Conservation (phyloP, 1,140 invertebrate species). For the Apis cerana region DNA sequence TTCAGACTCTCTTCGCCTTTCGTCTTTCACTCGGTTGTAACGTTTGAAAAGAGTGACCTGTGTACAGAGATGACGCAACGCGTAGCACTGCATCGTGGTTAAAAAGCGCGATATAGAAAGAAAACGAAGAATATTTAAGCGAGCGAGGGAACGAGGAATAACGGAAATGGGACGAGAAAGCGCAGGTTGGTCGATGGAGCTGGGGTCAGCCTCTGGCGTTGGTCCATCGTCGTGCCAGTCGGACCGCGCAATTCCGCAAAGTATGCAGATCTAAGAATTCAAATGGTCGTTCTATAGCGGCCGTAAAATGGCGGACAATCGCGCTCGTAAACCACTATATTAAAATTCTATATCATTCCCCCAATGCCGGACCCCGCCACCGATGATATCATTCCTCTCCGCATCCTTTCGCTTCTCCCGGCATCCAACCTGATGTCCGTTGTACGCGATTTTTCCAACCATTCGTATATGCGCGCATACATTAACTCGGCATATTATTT, state of each 20-base stretch:
- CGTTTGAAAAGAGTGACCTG: too few relatives aligned
- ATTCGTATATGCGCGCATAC: slow-evolving; percentile 49
- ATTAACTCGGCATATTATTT: slow-evolving; percentile 29
- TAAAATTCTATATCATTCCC: slow-evolving; percentile 80
- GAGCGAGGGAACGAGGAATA: slow-evolving; percentile 1
- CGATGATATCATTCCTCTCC: slow-evolving; percentile 24
- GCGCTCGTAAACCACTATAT: slow-evolving; percentile 82
- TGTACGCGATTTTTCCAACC: slow-evolving; percentile 45
- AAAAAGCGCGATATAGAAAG: not conserved
- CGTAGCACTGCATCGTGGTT: too few relatives aligned
- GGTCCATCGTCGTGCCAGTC: slow-evolving; percentile 61
- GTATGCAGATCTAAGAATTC: slow-evolving; percentile 82
- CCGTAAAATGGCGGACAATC: slow-evolving; percentile 81
- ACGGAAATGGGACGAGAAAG: slow-evolving; percentile 6
- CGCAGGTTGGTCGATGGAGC: slow-evolving; percentile 40
- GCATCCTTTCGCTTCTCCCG: slow-evolving; percentile 16
- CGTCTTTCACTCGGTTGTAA: too few relatives aligned
- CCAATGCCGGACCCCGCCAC: slow-evolving; percentile 3
- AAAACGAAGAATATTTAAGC: slow-evolving; percentile 69
- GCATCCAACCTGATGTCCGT: slow-evolving; percentile 21
- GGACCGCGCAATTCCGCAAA: slow-evolving; percentile 78
- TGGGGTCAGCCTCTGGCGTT: slow-evolving; percentile 28
- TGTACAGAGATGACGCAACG: too few relatives aligned
- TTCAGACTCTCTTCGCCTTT: too few relatives aligned
- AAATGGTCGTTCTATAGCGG: slow-evolving; percentile 78